Base-by-base conservation (phyloP, 2,888 invertebrate species). In the Morpho achilles region DNA sequence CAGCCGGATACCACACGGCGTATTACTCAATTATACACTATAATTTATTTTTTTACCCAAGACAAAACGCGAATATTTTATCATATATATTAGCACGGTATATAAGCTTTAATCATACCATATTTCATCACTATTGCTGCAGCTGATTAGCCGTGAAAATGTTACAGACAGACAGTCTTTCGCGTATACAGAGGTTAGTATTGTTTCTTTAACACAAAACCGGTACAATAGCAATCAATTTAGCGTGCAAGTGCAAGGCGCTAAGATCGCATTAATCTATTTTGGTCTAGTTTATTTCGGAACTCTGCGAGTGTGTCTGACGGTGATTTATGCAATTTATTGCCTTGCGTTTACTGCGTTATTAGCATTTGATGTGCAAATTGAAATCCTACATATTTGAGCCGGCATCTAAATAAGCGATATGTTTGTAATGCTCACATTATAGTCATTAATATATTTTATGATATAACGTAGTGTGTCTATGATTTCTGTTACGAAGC, bases 221-320 rank as follows among this genome's bases (percentile, higher is more conserved):
- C 32, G 32, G 32, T 32, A 58, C 61, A 61, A 53, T 53, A 46
- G 59, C 44, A 59, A 53, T 61, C 53, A 53, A 50, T 53, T 53
- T 46, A 47, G 56, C 46, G 57, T 58, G 56, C 63, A 63, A 63
- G 63, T 54, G 60, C 56, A 57, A 59, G 58, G 61, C 49, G 59
- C 59, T 54, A 40, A 40, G 53, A 56, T 50, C 56, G 50, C 47
- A 43, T 59, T 59, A 56, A 56, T 70, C 69, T 70, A 69, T 67
- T 69, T 81, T 71, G 72, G 81, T 79, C 79, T 75, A 75, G 79
- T 59, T 82, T 86, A 86, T 86, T 85, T 79, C 76, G 69, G 64
- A 69, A 67, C 69, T 71, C 70, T 69, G 69, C 70, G 73, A 69
- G 72, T 66, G 64, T 71, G 74, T 76, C 73, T 72, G 66, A 67